Percentiles rank a stretch among this genome's conserved stretches.
Conservation (phyloP, 2,113 vertebrate species). For the Megaceryle maxima region DNA sequence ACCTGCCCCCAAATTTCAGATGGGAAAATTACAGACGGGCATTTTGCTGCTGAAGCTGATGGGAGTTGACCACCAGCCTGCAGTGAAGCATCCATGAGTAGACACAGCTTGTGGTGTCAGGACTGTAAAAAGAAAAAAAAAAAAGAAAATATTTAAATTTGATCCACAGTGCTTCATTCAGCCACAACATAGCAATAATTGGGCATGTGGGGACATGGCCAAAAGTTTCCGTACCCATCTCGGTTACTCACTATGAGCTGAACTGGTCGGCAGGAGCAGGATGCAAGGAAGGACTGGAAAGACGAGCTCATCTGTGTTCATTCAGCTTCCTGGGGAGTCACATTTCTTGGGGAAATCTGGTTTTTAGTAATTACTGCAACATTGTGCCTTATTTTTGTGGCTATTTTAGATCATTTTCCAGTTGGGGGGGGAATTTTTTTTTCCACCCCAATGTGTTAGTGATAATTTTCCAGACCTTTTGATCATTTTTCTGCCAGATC, state of each 20-base stretch:
- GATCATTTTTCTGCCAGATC: neutral
- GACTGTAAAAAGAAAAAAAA: neutral
- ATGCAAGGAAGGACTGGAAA: neutral
- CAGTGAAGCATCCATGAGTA: neutral
- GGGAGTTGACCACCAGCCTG: neutral
- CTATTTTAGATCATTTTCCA: conserved; percentile 8
- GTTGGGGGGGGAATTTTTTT: neutral
- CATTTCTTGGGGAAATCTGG: neutral
- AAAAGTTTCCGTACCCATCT: neutral
- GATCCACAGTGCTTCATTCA: fast-evolving
- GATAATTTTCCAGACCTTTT: conserved; percentile 40
- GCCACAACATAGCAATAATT: neutral
- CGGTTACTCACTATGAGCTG: neutral
- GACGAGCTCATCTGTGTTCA: neutral
- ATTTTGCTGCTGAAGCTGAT: neutral
- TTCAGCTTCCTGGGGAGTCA: neutral
- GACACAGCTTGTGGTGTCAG: fast-evolving
- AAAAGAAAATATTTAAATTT: neutral
- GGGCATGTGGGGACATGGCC: neutral
- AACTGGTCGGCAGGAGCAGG: neutral
- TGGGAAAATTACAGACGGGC: neutral
- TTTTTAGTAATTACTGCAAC: neutral
- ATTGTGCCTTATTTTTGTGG: neutral
- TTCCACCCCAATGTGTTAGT: neutral
- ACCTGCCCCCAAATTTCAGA: neutral